Evolutionary conservation across 2,797 vertebrate genomes (phyloP).

Genomic region (Cynodonichthys magdalenae): DNA sequence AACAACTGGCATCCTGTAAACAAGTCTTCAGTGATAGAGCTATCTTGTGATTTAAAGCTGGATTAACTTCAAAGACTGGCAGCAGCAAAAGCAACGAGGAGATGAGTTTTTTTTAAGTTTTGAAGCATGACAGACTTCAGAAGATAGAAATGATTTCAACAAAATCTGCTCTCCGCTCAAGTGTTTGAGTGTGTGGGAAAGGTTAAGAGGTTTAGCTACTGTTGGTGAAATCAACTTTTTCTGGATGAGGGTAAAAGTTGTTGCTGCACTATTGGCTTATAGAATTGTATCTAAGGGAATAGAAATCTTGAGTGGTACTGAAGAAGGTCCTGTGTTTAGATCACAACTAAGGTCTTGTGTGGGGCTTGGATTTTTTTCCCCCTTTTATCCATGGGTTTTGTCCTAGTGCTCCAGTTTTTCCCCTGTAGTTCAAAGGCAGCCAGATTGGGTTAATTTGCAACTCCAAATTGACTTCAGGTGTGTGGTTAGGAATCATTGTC

Average conservation of each 20-base stretch:
- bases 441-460: too few relatives aligned
- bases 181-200: neutral
- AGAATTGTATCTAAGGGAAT: neutral
- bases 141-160: neutral
- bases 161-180: neutral
- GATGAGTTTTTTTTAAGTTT: neutral
- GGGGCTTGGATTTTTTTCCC: too few relatives aligned
- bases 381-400: too few relatives aligned
- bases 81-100: neutral
- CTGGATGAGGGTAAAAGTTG: neutral
- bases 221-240: neutral
- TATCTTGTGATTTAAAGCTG: conserved; percentile 9
- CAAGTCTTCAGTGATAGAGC: neutral
- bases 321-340: too few relatives aligned
- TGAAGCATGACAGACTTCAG: neutral
- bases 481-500: too few relatives aligned
- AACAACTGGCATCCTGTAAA: conserved; percentile 2
- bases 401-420: too few relatives aligned
- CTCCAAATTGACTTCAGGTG: too few relatives aligned
- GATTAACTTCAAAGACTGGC: conserved; percentile 5
- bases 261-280: neutral
- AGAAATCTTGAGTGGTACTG: too few relatives aligned
- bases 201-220: neutral
- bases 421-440: too few relatives aligned
- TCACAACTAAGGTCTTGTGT: too few relatives aligned